These are phyloP conservation scores for Pelochelys cantorii DNA, from an alignment of 2,797 vertebrate genomes.

Conservation along the genomic window DNA sequence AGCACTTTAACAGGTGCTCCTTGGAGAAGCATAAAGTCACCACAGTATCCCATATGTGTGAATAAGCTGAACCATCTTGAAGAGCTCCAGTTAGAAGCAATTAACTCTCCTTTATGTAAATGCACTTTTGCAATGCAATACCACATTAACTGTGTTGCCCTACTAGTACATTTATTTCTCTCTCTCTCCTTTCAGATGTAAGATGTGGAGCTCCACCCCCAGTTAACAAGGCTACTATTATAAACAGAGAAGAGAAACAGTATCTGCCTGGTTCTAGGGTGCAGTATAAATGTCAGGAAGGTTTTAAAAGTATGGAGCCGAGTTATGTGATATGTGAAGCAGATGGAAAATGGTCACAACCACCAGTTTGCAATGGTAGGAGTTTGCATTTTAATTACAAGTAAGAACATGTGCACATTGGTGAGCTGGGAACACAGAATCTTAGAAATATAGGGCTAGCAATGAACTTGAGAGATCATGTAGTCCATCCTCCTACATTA, in stretches of 20 bases:
- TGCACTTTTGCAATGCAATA: fast-evolving
- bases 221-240: neutral
- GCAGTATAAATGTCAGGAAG: conserved; percentile 45
- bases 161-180: neutral
- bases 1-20: no score
- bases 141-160: fast-evolving
- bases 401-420: neutral
- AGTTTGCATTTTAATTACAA: neutral
- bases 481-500: neutral
- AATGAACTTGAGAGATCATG: neutral
- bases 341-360: conserved; percentile 63
- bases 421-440: neutral
- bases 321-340: conserved; percentile 15
- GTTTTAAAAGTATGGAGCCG: neutral
- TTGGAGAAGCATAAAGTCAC: no score
- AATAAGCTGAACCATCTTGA: neutral
- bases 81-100: neutral
- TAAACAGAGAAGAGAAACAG: fast-evolving
- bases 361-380: conserved; percentile 72
- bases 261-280: neutral
- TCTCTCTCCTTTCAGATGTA: conserved; percentile 27
- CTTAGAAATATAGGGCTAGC: no score
- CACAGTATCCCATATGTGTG: neutral
- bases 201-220: neutral
- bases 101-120: fast-evolving